These are phyloP conservation scores for Strix uralensis DNA, from an alignment of 2,113 vertebrate genomes.

Conservation along the genomic window DNA sequence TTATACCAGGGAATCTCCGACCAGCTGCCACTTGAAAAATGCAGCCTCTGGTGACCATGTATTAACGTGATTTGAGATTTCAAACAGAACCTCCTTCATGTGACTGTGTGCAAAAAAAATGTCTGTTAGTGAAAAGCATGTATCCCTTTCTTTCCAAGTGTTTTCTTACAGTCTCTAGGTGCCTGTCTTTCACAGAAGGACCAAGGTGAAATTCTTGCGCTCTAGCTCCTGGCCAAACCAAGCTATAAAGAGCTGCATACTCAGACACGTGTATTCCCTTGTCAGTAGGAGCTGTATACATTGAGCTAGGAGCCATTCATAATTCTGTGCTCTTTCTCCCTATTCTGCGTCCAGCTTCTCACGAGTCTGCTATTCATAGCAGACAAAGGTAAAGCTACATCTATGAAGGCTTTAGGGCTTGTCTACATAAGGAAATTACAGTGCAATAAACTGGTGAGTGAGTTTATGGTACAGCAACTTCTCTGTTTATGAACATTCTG, in stretches of 20 bases:
- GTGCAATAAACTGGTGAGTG: neutral
- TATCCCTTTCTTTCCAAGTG: neutral
- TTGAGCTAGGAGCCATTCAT: slow-evolving; percentile 29
- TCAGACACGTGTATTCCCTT: slow-evolving; percentile 14
- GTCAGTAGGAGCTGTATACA: neutral
- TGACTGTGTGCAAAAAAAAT: neutral
- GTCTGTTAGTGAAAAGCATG: neutral
- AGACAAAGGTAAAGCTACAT: neutral
- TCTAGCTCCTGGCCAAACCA: slow-evolving; percentile 25
- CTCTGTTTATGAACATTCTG: neutral
- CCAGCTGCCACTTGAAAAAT: neutral
- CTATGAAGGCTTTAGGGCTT: slow-evolving; percentile 12
- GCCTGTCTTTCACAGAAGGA: neutral
- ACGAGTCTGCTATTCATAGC: neutral
- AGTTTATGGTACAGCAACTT: neutral
- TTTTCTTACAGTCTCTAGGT: neutral
- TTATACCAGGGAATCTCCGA: neutral
- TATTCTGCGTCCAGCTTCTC: neutral
- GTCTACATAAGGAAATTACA: slow-evolving; percentile 11
- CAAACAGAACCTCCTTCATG: neutral
- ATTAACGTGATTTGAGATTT: neutral
- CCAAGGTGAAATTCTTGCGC: neutral
- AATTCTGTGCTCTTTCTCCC: neutral
- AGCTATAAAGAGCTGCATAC: neutral
- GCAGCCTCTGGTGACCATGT: neutral